phyloP scores from a whole-genome alignment of 53 echinoderm and acorn worm genomes.

The Paracentrotus lividus region DNA sequence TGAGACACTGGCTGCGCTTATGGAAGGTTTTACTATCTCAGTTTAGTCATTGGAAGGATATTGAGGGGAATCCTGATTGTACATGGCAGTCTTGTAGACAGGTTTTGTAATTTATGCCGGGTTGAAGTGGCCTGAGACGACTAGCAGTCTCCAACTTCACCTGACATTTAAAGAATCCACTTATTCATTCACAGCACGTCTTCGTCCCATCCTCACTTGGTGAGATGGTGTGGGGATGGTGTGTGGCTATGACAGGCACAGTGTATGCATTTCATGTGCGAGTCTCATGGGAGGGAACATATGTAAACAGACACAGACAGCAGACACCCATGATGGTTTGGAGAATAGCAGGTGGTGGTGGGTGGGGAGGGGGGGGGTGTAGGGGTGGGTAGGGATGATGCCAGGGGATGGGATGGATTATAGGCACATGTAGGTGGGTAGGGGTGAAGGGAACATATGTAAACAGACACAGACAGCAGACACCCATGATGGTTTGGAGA shows the following conservation, averaged over 20 bases:
- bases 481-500: neutral
- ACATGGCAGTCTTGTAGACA: slow-evolving; percentile 26
- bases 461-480: neutral
- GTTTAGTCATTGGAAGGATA: slow-evolving; percentile 4
- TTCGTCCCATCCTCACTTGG: neutral
- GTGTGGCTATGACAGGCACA: neutral
- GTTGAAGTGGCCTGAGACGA: slow-evolving; percentile 35
- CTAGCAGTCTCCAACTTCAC: slow-evolving; percentile 57
- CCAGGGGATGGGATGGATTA: neutral
- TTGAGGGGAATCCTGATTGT: slow-evolving; percentile 32
- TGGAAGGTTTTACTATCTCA: neutral
- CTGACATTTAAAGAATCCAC: slow-evolving; percentile 63
- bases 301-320: neutral
- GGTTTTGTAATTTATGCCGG: slow-evolving; percentile 41
- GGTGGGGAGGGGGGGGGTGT: neutral
- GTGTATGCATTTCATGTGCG: slow-evolving; percentile 6
- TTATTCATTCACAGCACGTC: slow-evolving; percentile 55
- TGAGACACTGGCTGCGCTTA: neutral
- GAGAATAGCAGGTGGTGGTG: neutral
- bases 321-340: neutral
- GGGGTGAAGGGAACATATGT: slow-evolving; percentile 33
- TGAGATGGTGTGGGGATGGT: neutral
- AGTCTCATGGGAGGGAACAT: slow-evolving; percentile 17
- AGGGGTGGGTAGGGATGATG: neutral
- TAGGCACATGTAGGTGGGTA: too few species aligned